These are phyloP conservation scores for Porites lobata DNA, from an alignment of 92 coral and sea anemone genomes.

Conservation along the genomic window DNA sequence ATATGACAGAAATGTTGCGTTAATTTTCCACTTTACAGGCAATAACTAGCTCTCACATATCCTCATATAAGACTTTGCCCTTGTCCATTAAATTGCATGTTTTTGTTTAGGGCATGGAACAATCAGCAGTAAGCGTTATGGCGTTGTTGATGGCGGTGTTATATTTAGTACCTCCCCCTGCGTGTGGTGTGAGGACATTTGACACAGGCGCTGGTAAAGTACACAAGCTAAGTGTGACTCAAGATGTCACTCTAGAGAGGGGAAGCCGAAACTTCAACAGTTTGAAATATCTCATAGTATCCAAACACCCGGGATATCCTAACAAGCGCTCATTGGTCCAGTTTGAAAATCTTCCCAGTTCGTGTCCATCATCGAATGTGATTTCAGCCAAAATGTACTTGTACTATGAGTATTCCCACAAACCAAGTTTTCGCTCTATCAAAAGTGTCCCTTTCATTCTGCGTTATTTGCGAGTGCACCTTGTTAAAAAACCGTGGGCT, in stretches of 20 bases:
- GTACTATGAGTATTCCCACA: slow-evolving; percentile 48
- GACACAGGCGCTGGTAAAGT: not conserved
- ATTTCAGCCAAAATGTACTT: slow-evolving; percentile 68
- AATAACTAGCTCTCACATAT: too few relatives aligned
- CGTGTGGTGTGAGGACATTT: not conserved
- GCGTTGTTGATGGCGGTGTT: too few relatives aligned
- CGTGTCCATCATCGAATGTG: slow-evolving; percentile 35
- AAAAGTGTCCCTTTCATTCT: slow-evolving; percentile 45
- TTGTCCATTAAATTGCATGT: too few relatives aligned
- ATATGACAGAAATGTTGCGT: too few relatives aligned
- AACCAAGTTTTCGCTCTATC: slow-evolving; percentile 47
- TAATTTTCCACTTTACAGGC: too few relatives aligned
- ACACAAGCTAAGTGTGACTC: not conserved
- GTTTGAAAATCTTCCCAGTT: slow-evolving; percentile 66
- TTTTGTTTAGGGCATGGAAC: too few relatives aligned
- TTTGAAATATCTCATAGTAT: slow-evolving; percentile 52
- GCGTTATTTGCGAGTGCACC: slow-evolving; percentile 62
- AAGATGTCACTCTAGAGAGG: slow-evolving; percentile 41
- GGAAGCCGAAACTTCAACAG: slow-evolving; percentile 46
- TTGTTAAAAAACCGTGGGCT: slow-evolving; percentile 73
- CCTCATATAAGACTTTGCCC: too few relatives aligned
- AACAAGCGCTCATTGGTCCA: slow-evolving; percentile 66
- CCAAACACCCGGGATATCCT: slow-evolving; percentile 71
- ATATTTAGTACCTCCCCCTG: not conserved
- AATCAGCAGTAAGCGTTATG: too few relatives aligned